Evolutionary conservation across 2,113 vertebrate species (phyloP), one percentile per base, ranked within the genome.

Genomic region (Microtus ochrogaster): DNA sequence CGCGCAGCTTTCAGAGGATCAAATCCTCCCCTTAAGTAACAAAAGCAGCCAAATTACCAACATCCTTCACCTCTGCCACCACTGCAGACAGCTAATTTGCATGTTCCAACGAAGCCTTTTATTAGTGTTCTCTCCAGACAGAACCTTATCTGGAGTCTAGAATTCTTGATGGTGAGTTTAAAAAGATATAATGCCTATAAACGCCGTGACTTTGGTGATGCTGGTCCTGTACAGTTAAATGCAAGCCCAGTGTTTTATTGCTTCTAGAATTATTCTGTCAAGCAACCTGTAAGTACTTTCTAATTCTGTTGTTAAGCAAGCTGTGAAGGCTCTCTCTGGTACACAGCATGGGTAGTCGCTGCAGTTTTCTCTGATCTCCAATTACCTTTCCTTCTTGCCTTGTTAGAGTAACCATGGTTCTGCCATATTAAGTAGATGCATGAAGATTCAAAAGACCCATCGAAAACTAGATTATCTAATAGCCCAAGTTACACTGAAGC

Each of bases 21-120:
- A 86, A 94, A 91, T 93, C 79, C 14, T 95, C 85, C 66, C 55
- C 88, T 87, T 61, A 66, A 66, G 78, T 97, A 97, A 91, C n/a
- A 94, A 83, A 96, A 83, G 61, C n/a, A 94, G 87, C 61, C 83
- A 94, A 96, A 91, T 24, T 84, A 65, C 44, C 93, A 74, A 16
- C 41, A 85, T 93, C 79, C 65, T 58, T 94, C 77, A 78, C 85
- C 63, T 94, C 91, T 81, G 58, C 81, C 88, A 74, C 83, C 41
- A 3, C 39, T 78, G n/a, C 44, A 81, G 52, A 76, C 44, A 94
- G 90, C 88, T 94, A 16, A 88, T 93, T 85, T 96, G 79, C 90
- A 84, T 52, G 70, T 90, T 92, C 61, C 70, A 68, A 65, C 41
- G 52, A 87, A 94, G 26, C 30, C 44, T 93, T 61, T 95, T 85